Percentiles rank a stretch among this genome's conserved stretches.
These are phyloP conservation scores for Anisognathus igniventris DNA, from an alignment of 2,797 vertebrate species.

Conservation along the genomic window DNA sequence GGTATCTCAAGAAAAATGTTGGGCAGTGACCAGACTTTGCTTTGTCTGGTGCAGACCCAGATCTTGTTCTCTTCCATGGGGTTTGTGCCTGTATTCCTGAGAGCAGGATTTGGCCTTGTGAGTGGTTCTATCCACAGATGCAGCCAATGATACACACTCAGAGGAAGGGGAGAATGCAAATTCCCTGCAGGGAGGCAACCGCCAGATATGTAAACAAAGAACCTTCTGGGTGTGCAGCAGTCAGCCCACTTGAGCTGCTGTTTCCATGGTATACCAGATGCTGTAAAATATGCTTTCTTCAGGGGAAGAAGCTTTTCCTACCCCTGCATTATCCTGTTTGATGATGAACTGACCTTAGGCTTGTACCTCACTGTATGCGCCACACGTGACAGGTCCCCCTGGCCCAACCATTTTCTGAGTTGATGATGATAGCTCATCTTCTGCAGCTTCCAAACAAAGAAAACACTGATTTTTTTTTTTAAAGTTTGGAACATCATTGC, in stretches of 20 bases:
- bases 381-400: fast-evolving
- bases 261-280: slow-evolving; percentile 63
- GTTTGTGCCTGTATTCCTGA: neutral
- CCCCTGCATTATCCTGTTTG: neutral
- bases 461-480: neutral
- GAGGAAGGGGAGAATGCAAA: slow-evolving; percentile 23
- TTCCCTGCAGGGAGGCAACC: neutral
- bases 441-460: neutral
- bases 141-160: neutral
- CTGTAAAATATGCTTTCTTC: slow-evolving; percentile 38
- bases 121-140: neutral
- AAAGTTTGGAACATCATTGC: neutral
- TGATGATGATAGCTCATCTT: neutral
- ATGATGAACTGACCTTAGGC: neutral
- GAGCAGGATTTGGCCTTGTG: neutral
- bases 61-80: neutral
- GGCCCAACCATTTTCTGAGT: neutral
- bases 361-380: neutral
- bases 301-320: neutral
- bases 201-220: slow-evolving; percentile 41
- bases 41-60: neutral
- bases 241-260: slow-evolving; percentile 58
- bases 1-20: neutral
- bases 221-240: slow-evolving; percentile 47
- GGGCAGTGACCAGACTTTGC: neutral